These are phyloP conservation scores for Trogon surrucura DNA, from an alignment of 2,113 vertebrate species.

Conservation along the genomic window DNA sequence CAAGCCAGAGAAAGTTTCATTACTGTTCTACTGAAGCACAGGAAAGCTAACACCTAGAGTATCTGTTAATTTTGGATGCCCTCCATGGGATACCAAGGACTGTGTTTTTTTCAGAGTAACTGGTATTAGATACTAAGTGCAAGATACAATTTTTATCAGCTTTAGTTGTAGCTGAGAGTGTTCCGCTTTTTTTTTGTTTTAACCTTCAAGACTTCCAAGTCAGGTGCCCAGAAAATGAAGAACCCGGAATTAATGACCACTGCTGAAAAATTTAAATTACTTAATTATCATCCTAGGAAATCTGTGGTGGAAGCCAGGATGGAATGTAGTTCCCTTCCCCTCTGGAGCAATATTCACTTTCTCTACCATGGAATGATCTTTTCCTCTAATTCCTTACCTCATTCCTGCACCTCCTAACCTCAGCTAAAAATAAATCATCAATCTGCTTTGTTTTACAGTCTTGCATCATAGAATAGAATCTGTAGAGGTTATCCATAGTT, in stretches of 20 bases:
- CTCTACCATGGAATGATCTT: neutral
- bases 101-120: neutral
- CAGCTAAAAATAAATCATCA: neutral
- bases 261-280: neutral
- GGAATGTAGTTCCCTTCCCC: neutral
- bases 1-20: neutral
- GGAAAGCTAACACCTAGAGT: neutral
- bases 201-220: neutral
- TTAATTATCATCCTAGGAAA: neutral
- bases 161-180: neutral
- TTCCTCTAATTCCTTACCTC: constrained; percentile 1
- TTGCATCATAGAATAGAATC: neutral
- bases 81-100: neutral
- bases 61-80: constrained; percentile 9
- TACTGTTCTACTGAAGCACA: neutral
- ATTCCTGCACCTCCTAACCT: neutral
- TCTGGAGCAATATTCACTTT: neutral
- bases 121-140: neutral
- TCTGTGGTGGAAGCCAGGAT: neutral
- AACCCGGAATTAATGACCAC: neutral
- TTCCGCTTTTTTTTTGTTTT: neutral
- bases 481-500: neutral
- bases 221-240: neutral
- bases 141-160: neutral
- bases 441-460: neutral